Conservation (phyloP, 2,888 invertebrate species). For the Scaptomyza parva region DNA sequence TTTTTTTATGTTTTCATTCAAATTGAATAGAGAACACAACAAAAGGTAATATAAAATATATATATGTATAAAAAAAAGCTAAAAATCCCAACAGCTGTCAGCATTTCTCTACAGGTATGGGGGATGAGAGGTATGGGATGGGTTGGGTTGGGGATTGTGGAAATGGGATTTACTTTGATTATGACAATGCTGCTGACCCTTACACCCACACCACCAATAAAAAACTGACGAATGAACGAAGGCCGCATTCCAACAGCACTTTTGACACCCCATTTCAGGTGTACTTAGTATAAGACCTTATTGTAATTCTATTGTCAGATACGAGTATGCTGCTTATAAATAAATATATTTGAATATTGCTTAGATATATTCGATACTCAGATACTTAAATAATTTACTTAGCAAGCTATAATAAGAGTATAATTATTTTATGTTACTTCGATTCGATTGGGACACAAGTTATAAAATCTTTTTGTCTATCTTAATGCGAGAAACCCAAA, state of each 20-base stretch:
- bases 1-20: slow-evolving; percentile 35
- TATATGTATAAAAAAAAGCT: slow-evolving; percentile 11
- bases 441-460: too few species aligned
- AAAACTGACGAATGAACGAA: slow-evolving; percentile 3
- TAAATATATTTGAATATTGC: not conserved
- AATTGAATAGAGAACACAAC: slow-evolving; percentile 40
- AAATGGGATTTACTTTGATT: slow-evolving; percentile 44
- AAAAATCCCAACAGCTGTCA: slow-evolving; percentile 60
- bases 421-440: too few species aligned
- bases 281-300: slow-evolving; percentile 7
- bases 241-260: slow-evolving; percentile 12
- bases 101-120: slow-evolving; percentile 39
- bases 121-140: too few species aligned
- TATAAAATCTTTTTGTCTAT: too few species aligned
- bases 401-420: not conserved
- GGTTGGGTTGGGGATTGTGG: not conserved
- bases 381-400: not conserved
- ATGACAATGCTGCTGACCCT: slow-evolving; percentile 53
- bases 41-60: too few species aligned
- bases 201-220: not conserved
- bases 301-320: slow-evolving; percentile 23
- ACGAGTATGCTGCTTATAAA: not conserved
- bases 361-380: not conserved
- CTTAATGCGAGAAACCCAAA: too few species aligned
- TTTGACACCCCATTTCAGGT: slow-evolving; percentile 29